phyloP scores from a whole-genome alignment of 64 coral and sea anemone species.

The Orbicella faveolata region DNA sequence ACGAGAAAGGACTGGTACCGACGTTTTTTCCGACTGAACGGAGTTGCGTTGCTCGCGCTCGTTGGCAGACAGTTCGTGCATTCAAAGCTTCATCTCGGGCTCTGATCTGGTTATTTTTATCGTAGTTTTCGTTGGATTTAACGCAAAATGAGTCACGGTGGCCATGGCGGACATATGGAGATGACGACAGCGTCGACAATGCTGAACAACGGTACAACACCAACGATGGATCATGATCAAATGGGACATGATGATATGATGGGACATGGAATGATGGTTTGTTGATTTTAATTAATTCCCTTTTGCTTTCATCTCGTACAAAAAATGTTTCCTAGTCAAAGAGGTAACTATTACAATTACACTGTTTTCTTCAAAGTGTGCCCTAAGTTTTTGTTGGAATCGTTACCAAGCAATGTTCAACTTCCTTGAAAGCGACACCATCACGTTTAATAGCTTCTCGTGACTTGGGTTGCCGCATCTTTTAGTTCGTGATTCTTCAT shows the following conservation, averaged over 20 bases:
- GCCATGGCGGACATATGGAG: not conserved
- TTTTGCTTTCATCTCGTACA: too few relatives aligned
- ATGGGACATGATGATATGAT: not conserved
- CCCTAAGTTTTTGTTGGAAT: too few relatives aligned
- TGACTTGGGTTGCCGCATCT: too few relatives aligned
- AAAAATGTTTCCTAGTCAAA: too few relatives aligned
- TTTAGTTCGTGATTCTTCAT: too few relatives aligned
- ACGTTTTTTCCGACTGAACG: not conserved
- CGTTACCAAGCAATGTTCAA: too few relatives aligned
- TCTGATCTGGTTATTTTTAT: not conserved
- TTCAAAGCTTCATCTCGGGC: not conserved
- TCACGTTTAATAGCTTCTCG: too few relatives aligned
- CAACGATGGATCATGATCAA: too few relatives aligned
- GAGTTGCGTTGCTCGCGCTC: not conserved
- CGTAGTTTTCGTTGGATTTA: not conserved
- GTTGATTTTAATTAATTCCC: not conserved
- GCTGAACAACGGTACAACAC: too few relatives aligned
- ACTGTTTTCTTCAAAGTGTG: too few relatives aligned
- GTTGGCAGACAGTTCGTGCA: not conserved
- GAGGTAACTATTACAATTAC: too few relatives aligned
- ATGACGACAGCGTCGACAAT: not conserved
- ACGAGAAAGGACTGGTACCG: slow-evolving; percentile 8
- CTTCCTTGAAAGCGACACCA: too few relatives aligned
- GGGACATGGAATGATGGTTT: not conserved
- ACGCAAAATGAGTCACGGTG: not conserved